Base-by-base conservation (phyloP, 2,888 invertebrate species). In the Artemia sp. region DNA sequence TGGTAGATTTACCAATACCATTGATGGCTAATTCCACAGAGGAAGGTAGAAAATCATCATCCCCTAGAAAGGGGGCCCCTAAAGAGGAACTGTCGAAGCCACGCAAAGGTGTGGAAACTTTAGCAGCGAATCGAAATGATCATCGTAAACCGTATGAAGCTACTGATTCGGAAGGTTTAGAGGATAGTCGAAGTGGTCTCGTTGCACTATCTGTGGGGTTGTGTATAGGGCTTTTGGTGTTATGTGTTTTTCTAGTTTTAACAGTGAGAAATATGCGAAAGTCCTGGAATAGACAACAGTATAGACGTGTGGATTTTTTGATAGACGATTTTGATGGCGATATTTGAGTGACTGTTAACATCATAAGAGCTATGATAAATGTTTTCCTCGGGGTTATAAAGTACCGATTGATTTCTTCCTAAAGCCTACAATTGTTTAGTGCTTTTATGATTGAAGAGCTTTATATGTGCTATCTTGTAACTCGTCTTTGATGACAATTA, bases 221-320 rank as follows among this genome's bases (percentile, higher is more conserved):
- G 51, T 69, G 66, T 51, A 51, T 71, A 10, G 71, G 71, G 12
- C 12, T 71, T n/a, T 66, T 67, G 24, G 12, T 71, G 14, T 51
- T 71, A n/a, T 50, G 66, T n/a, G 51, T 71, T 8, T 24, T 71
- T 10, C 66, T 66, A n/a, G 66, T 68, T 9, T n/a, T 71, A n/a
- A 66, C 71, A 11, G 51, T 69, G 50, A 66, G 71, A 52, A 52
- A 69, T 19, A 58, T 71, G 12, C 51, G 69, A 12, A 67, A 71
- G 12, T 52, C 69, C 10, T 71, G 71, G 71, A 69, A 69, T n/a
- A 68, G 64, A 24, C 51, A 69, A n/a, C 71, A 71, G 53, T 71
- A 71, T 53, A 71, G 69, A 52, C 69, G 71, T 52, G 69, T 71
- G 38, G 71, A 71, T 51, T 69, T 71, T 67, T 67, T 71, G 19